Evolutionary conservation across 2,113 vertebrate species (phyloP), one percentile per base, ranked within the genome.

Genomic region (Puntigrus tetrazona): DNA sequence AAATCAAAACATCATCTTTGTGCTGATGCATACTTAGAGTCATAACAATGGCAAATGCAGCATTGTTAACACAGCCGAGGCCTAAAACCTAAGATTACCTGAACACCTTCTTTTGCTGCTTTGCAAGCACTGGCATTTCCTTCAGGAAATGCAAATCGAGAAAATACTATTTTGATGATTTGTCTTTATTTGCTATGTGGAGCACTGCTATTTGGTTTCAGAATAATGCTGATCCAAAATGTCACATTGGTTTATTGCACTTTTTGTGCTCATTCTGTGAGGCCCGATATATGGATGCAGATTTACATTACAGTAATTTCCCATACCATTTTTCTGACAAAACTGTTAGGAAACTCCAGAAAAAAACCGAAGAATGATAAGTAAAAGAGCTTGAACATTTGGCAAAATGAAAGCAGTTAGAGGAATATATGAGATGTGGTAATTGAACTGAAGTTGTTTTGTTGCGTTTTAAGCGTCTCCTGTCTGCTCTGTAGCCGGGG

Each of bases 401-500:
- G 31, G 79, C 38, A 70, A 70, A 70, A 38, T 16, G 29, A 70
- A 36, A 47, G 59, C 18, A 80, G 61, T 67, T 47, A 47, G 59
- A 34, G 20, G 59, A 80, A 52, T 72, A 52, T 82, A 69, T 70
- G 47, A 81, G 27, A 67, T 27, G 61, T n/a, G 61, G 38, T 81
- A 79, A 79, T 41, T 70, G 34, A 84, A 70, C 38, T 72, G 65
- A 59, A 85, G 74, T 78, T 61, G 84, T 50, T 80, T 78, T 59
- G 63, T 41, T 29, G 74, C n/a, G 45, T 85, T 59, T 82, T 22
- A 70, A 16, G 34, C 13, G 27, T 65, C 80, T 85, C 85, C 83
- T 88, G 83, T 70, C 73, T 45, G 84, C 81, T 52, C 34, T 74
- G 18, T 27, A 82, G 78, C 81, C 67, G 65, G 72, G 47, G 76